These are phyloP conservation scores for Netelia virgata DNA, from an alignment of 2,888 invertebrate genomes.

Conservation along the genomic window DNA sequence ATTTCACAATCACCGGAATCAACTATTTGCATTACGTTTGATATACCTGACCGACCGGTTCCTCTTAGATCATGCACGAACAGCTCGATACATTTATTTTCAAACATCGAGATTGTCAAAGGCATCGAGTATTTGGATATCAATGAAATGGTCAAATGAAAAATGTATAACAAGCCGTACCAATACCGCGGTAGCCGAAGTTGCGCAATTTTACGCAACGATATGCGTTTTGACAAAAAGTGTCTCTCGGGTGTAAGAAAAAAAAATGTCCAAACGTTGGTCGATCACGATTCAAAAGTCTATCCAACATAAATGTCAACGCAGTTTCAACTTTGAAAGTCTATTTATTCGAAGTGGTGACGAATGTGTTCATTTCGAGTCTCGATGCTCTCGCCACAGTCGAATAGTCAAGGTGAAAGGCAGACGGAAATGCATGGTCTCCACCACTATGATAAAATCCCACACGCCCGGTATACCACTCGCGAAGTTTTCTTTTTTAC, in stretches of 20 bases:
- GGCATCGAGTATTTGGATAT: neutral
- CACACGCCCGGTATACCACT: conserved; percentile 11
- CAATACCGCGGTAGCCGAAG: neutral
- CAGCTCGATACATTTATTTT: conserved; percentile 23
- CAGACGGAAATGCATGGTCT: conserved; percentile 68
- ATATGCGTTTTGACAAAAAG: conserved; percentile 28
- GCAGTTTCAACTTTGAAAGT: conserved; percentile 48
- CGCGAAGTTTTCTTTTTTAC: conserved; percentile 42
- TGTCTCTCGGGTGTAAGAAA: neutral
- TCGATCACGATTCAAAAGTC: conserved; percentile 47
- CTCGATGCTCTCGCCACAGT: conserved; percentile 65
- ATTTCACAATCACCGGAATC: conserved; percentile 16
- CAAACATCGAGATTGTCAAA: neutral
- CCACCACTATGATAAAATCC: conserved; percentile 31
- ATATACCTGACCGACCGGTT: conserved; percentile 22
- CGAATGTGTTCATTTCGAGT: conserved; percentile 58
- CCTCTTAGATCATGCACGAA: neutral
- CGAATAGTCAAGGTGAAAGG: conserved; percentile 73
- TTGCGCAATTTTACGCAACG: conserved; percentile 48
- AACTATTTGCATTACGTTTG: conserved; percentile 1
- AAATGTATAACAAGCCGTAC: neutral
- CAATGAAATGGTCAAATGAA: conserved; percentile 14
- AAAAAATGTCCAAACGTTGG: neutral
- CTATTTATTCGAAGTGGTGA: conserved; percentile 52
- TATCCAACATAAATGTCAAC: conserved; percentile 58